Base-by-base conservation (phyloP, 2,888 invertebrate species). In the Cheilosia variabilis region DNA sequence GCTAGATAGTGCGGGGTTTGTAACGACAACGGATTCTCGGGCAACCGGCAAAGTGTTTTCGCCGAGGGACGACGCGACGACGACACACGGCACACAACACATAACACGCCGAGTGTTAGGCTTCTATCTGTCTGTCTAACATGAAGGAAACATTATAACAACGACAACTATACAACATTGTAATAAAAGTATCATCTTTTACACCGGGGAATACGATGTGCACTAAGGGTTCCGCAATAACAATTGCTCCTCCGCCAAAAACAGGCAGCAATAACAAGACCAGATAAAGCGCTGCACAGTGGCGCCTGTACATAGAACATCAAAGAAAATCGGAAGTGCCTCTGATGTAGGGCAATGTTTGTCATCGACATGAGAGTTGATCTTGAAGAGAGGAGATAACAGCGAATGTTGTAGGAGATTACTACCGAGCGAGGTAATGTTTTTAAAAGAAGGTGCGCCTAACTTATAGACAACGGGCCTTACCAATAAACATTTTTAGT, bases 61-160 rank as follows among this genome's bases (percentile, higher is more conserved):
- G 31, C 9, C 45, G 57, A 86, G 84, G 84, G 84, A 84, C 83
- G 66, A 62, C 71, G 47, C 47, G 58, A 52, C 58, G 19, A 76
- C 58, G 57, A 71, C 71, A 78, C 55, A 50, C 47, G 43, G 45
- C 69, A 65, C 41, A 80, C 65, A 45, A 45, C 45, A 45, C 41
- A 80, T 58, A 43, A 45, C 17, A 45, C 45, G 17, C 45, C 15
- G 17, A 52, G 24, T 71, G 65, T 69, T 80, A 76, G 84, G 83
- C 83, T 84, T 71, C 83, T 69, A 75, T 78, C 63, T 73, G 73
- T 79, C 84, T 86, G 60, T 72, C 81, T 72, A 77, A 77, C 76
- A 81, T 77, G 76, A 76, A 80, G 68, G 81, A 50, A 72, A 81
- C 86, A 86, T 86, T 71, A 86, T 81, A 62, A 82, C 65, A 55